phyloP scores from a whole-genome alignment of 2,113 vertebrate species.

The Eretmochelys imbricata region DNA sequence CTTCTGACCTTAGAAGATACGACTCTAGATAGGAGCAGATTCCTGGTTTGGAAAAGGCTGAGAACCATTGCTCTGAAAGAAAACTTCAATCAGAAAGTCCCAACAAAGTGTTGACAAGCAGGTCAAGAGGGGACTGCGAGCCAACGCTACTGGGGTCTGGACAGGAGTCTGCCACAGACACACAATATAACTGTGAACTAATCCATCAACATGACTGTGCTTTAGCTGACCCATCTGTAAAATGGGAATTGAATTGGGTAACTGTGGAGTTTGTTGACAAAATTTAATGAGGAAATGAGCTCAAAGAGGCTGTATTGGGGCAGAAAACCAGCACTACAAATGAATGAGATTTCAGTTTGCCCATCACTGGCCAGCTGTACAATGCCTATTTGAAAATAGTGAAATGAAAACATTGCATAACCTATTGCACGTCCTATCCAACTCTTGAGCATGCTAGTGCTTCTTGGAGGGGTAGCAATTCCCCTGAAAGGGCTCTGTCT shows the following conservation, averaged over 20 bases:
- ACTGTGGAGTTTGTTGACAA: neutral
- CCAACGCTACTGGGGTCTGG: neutral
- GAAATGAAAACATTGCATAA: neutral
- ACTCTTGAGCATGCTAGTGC: neutral
- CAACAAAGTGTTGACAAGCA: neutral
- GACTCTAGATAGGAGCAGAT: neutral
- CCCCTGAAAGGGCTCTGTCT: neutral
- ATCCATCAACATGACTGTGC: neutral
- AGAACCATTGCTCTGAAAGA: neutral
- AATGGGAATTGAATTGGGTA: neutral
- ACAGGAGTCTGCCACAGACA: neutral
- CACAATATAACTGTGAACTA: neutral
- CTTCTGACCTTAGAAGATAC: neutral
- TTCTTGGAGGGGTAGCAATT: neutral
- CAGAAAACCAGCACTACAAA: neutral
- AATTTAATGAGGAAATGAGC: neutral
- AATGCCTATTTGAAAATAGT: neutral
- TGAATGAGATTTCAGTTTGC: neutral
- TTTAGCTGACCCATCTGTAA: neutral
- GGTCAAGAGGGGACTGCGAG: neutral
- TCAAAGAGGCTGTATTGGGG: neutral
- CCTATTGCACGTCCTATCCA: neutral
- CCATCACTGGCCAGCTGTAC: neutral
- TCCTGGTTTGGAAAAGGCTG: neutral
- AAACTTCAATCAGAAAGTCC: neutral